These are phyloP conservation scores for Drusus annulatus DNA, from an alignment of 1,140 invertebrate species.

Conservation along the genomic window DNA sequence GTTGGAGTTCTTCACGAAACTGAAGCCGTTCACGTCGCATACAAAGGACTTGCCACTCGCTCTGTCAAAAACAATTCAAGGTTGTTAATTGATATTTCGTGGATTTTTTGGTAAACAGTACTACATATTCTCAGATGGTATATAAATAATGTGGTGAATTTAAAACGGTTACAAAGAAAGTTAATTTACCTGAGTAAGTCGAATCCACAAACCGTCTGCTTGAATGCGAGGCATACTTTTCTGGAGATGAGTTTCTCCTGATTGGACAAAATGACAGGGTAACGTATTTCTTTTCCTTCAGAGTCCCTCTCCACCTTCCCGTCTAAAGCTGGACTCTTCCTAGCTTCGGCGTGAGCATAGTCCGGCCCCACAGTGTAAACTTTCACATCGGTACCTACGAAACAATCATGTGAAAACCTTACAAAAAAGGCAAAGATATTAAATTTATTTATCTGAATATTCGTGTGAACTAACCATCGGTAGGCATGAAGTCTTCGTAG, in stretches of 20 bases:
- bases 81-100: neutral
- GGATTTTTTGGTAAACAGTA: no score
- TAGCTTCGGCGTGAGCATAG: conserved; percentile 98
- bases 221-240: conserved; percentile 98
- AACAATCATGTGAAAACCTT: conserved; percentile 51
- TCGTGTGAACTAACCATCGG: conserved; percentile 82
- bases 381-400: conserved; percentile 76
- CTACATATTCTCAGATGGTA: no score
- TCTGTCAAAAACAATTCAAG: conserved; percentile 68
- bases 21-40: conserved; percentile 99
- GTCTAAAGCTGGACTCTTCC: conserved; percentile 97
- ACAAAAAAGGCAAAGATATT: conserved; percentile 54
- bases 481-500: conserved; percentile 99
- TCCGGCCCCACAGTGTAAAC: conserved; percentile 88
- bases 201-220: conserved; percentile 99
- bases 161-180: no score
- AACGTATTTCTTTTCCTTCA: conserved; percentile 98
- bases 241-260: conserved; percentile 99
- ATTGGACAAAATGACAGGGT: conserved; percentile 98
- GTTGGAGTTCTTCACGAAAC: conserved; percentile 99
- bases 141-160: no score
- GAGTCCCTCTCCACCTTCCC: conserved; percentile 99
- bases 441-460: neutral
- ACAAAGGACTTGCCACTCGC: conserved; percentile 99
- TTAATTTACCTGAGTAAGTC: conserved; percentile 87